Base-by-base conservation (phyloP, 2,797 vertebrate genomes). In the Vireo griseus region DNA sequence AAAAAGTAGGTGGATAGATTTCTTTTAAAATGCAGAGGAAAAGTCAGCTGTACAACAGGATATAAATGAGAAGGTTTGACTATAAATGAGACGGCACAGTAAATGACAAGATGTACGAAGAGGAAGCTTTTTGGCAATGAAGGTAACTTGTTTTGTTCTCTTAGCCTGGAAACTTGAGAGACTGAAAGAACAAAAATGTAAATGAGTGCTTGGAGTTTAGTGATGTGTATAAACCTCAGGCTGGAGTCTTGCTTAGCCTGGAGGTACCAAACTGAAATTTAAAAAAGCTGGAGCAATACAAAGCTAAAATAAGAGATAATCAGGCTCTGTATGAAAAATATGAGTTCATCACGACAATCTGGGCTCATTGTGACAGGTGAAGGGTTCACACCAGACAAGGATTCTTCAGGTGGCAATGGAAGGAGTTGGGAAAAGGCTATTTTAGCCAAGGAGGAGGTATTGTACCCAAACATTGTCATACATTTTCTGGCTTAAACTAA, bases 141-240 rank as follows among this genome's bases (percentile, higher is more conserved):
- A 88, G 39, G 69, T 85, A 77, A 51, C 5, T 7, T 82, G 69
- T 87, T 96, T 94, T 95, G 55, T 88, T 94, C 61, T 85, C 65
- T 61, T 58, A 86, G 78, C 77, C 54, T 88, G 75, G 54, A 80
- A 63, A 89, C 68, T 25, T 47, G 45, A 76, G 87, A 92, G 73
- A 79, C 73, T 79, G 74, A 88, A 92, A 86, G 52, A 94, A 84
- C 55, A 91, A 84, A 94, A 88, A 78, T 86, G 76, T 72, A 92
- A 84, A 79, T 79, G 67, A 95, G 29, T 1, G 1, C 57, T 48
- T 85, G 42, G 47, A 68, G 28, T 83, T 87, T 93, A 93, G 67
- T 65, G 74, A 73, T 67, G 52, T 61, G 52, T 79, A 72, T 42
- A 87, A 83, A 85, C 59, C 62, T 71, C 59, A 79, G n/a, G 15